These are phyloP conservation scores for Drosophila setifemur DNA, from an alignment of 1,140 invertebrate genomes.

Conservation along the genomic window DNA sequence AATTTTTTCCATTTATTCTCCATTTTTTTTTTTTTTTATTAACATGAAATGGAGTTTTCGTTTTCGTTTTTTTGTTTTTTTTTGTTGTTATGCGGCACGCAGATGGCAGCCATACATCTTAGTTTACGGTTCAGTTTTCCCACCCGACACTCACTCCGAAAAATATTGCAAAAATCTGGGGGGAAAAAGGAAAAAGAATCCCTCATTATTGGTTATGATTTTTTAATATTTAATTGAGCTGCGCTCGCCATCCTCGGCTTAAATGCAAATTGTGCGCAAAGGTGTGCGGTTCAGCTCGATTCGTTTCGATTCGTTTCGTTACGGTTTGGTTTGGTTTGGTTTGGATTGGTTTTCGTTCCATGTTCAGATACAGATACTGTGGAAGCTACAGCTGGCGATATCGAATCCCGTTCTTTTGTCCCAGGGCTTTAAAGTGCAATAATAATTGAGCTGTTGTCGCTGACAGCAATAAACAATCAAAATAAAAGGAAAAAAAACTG, in stretches of 20 bases:
- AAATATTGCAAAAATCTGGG: no score
- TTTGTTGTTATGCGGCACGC: conserved; percentile 7
- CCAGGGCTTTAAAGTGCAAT: conserved; percentile 35
- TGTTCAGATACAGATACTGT: not conserved
- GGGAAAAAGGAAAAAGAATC: no score
- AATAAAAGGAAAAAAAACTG: conserved; percentile 11
- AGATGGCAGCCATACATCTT: conserved; percentile 47
- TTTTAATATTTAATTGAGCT: conserved; percentile 81
- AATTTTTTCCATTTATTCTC: conserved; percentile 44
- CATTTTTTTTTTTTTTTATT: conserved; percentile 23
- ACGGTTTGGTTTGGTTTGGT: not conserved
- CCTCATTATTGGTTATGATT: conserved; percentile 64
- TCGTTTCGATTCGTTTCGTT: not conserved
- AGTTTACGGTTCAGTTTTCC: conserved; percentile 24
- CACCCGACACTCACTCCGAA: no score
- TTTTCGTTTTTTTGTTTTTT: conserved; percentile 11
- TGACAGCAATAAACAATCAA: conserved; percentile 13
- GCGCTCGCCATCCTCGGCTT: conserved; percentile 49
- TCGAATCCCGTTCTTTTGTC: conserved; percentile 24
- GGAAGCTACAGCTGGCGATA: no score
- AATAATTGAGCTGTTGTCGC: conserved; percentile 37
- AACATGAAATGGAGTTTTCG: conserved; percentile 25
- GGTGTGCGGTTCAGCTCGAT: conserved; percentile 59
- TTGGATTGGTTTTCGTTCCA: not conserved
- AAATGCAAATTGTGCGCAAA: conserved; percentile 72